phyloP scores from a whole-genome alignment of 2,113 vertebrate genomes.

The Neogale vison region DNA sequence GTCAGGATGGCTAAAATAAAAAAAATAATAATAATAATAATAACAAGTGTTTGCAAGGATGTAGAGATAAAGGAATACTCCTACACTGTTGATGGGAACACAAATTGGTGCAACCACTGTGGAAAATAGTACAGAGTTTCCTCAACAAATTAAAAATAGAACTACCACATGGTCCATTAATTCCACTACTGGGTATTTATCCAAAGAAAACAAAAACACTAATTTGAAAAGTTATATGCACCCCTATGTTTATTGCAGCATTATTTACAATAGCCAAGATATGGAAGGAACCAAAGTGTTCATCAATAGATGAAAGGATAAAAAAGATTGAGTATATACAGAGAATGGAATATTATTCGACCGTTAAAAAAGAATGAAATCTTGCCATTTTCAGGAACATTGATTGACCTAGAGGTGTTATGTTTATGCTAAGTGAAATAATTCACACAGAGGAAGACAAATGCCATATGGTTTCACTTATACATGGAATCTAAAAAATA shows the following conservation, averaged over 20 bases:
- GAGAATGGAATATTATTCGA: not conserved
- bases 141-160: not conserved
- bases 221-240: not conserved
- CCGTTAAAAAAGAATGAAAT: not conserved
- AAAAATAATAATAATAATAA: not conserved
- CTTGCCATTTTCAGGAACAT: not conserved
- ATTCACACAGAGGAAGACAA: not conserved
- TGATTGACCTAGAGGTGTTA: not conserved
- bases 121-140: not conserved
- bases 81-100: not conserved
- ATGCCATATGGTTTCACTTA: not conserved
- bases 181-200: not conserved
- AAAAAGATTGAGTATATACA: not conserved
- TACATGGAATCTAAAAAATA: not conserved
- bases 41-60: not conserved
- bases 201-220: not conserved
- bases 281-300: not conserved
- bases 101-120: not conserved
- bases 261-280: not conserved
- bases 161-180: not conserved
- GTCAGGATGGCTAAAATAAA: not conserved
- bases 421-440: not conserved
- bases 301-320: not conserved
- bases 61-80: not conserved
- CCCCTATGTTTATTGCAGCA: not conserved